Evolutionary conservation across 2,888 invertebrate species (phyloP), one percentile per base, ranked within the genome.

Genomic region (Lochmaea capreae): DNA sequence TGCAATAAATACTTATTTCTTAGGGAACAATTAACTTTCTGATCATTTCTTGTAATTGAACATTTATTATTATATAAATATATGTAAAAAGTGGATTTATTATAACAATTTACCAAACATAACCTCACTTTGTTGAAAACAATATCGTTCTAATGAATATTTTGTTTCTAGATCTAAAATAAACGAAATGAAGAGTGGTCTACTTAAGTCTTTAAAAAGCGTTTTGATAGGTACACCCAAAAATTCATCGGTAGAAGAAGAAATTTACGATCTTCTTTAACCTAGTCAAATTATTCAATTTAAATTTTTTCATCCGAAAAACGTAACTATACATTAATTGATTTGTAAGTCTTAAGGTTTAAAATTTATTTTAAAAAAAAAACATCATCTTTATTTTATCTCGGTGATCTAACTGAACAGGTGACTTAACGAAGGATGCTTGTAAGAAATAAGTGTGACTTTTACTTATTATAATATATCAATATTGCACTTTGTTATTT

Each of bases 151-250:
- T 52, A 69, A 58, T 61, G 18, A 16, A 52, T 18, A 58, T 73
- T 75, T 68, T 69, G 2, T 72, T 78, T 78, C 65, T 75, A 78
- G 78, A 78, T 75, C 70, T 78, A 72, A 78, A 78, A 71, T 76
- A 78, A 73, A 66, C 49, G 70, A 68, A 65, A 62, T 68, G 42
- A 68, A 71, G 67, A 63, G 67, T 75, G 69, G 63, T 58, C 67
- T 58, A 76, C 49, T 69, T 77, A 46, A 63, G 52, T 16, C 73
- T 65, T 68, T 77, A 59, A 78, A 80, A 65, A 74, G 71, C 82
- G 83, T 82, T 74, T 80, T 83, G 82, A 80, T 82, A 74, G 81
- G 79, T 79, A 82, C 83, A 65, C 83, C 83, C 74, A 77, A 81
- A 71, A 81, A 82, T 76, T 59, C 79, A 80, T 72, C 78, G 80